Percentiles rank a stretch among this genome's conserved stretches.
Conservation (phyloP, 2,888 invertebrate species). For the Trissolcus brochymenae region DNA sequence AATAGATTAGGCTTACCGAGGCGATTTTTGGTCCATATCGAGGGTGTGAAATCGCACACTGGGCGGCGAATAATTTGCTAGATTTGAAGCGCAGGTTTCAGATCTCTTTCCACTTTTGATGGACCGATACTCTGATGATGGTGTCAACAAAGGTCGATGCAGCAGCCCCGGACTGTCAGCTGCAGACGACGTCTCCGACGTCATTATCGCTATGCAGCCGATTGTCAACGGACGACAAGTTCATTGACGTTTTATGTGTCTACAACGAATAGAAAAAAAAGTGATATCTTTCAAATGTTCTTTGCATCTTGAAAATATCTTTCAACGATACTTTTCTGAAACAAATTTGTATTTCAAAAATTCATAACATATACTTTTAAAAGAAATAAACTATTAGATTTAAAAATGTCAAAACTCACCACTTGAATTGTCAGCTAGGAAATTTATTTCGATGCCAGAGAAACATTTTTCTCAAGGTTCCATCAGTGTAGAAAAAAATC, state of each 20-base stretch:
- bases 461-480: constrained; percentile 57
- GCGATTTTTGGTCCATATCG: constrained; percentile 70
- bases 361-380: not conserved
- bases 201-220: constrained; percentile 67
- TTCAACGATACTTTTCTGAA: not conserved
- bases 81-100: constrained; percentile 59
- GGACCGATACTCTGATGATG: constrained; percentile 63
- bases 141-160: constrained; percentile 69
- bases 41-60: constrained; percentile 68
- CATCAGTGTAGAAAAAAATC: constrained; percentile 33
- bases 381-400: too few relatives aligned
- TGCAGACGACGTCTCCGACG: constrained; percentile 71
- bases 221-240: constrained; percentile 51
- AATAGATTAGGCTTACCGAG: constrained; percentile 61
- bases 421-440: constrained; percentile 64
- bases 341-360: constrained; percentile 10
- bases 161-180: constrained; percentile 70
- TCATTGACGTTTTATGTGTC: constrained; percentile 52
- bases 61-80: constrained; percentile 65
- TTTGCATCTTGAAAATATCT: not conserved
- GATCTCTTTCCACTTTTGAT: constrained; percentile 51
- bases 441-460: constrained; percentile 56
- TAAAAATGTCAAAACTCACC: constrained; percentile 58
- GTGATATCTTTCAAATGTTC: not conserved
- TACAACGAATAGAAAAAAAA: constrained; percentile 20